Conservation (phyloP, 2,113 vertebrate genomes). For the Macquaria ambigua region DNA sequence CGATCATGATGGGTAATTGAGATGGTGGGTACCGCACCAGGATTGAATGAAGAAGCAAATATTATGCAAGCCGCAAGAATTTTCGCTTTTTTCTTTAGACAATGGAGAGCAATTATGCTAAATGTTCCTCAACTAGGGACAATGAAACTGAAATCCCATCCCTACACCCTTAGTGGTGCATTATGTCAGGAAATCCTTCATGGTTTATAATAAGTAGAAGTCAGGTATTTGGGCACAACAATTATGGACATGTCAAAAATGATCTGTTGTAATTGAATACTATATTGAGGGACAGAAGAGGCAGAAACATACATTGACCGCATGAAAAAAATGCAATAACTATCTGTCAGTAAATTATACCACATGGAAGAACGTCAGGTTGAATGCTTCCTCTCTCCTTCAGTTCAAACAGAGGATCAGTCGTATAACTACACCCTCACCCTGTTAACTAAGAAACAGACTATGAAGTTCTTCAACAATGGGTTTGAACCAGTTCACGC, state of each 20-base stretch:
- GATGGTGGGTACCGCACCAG: neutral
- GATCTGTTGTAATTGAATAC: too few relatives aligned
- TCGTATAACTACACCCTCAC: neutral
- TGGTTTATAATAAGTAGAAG: neutral
- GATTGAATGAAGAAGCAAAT: neutral
- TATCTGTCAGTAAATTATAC: neutral
- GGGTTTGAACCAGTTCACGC: neutral
- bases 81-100: neutral
- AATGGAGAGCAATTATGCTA: slow-evolving; percentile 9
- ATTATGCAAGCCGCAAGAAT: neutral
- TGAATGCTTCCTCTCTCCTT: neutral
- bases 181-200: neutral
- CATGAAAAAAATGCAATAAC: neutral
- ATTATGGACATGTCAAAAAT: neutral
- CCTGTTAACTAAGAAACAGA: neutral
- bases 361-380: neutral
- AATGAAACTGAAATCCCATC: neutral
- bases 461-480: neutral
- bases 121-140: neutral
- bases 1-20: slow-evolving; percentile 29
- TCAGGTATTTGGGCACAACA: neutral
- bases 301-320: too few relatives aligned
- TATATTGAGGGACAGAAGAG: neutral
- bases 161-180: neutral
- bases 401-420: neutral